Base-by-base conservation (phyloP, 2,797 vertebrate genomes). In the Molossus alvarezi region DNA sequence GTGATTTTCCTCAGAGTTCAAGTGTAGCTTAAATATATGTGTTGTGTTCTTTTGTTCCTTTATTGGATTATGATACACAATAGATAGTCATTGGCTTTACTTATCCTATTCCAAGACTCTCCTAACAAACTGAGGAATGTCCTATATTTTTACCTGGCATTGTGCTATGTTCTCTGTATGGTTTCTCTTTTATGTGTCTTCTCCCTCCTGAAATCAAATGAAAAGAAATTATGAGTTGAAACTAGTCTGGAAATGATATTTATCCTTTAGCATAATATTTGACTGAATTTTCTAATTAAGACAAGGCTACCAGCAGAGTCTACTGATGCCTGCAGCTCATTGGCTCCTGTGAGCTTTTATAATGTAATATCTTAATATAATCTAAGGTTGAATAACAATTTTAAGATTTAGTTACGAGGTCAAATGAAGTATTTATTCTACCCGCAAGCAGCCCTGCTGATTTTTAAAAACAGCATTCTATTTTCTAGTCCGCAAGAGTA, bases 261-360 rank as follows among this genome's bases (percentile, higher is more conserved):
- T 85, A 93, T 88, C 20, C 73, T 96, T 85, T 27, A 90, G 15
- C 62, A 41, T 25, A 75, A 87, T 85, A 58, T 95, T 69, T 69
- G 72, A 88, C 64, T 93, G 12, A 4, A 21, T 72, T 95, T 94
- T 95, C 48, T 92, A 85, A 92, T 94, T 88, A 88, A 88, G 94
- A 82, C 25, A 94, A 86, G 45, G 15, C 29, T 87, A 91, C 41
- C 12, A 9, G 20, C 89, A 81, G 4, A 25, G 17, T 51, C 18
- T 3, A 94, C 48, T 88, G n/a, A 77, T 83, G 53, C 25, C 27
- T 53, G 86, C n/a, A 75, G 67, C 14, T 77, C 14, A 5, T 53
- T 95, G 77, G 15, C 37, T 81, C 23, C 89, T 82, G 45, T 82
- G 29, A 82, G 14, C 53, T 82, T 85, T 72, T 88, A n/a, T 92